phyloP scores from a whole-genome alignment of 2,113 vertebrate genomes.

The Sterna hirundo region DNA sequence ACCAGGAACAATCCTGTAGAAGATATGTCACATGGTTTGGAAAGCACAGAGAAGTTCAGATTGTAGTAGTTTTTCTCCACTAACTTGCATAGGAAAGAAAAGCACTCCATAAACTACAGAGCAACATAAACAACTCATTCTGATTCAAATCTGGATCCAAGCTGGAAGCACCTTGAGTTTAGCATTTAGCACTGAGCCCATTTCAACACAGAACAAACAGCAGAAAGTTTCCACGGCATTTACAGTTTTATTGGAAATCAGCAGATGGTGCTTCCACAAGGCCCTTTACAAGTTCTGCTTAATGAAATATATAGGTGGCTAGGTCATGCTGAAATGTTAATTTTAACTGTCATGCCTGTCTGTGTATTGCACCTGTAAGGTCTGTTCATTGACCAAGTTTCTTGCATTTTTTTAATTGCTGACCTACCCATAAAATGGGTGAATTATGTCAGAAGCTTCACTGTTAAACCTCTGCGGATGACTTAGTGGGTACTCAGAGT shows the following conservation, averaged over 20 bases:
- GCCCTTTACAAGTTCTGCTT: background rate
- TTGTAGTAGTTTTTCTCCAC: background rate
- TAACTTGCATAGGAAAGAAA: background rate
- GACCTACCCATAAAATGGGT: background rate
- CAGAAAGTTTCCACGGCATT: background rate
- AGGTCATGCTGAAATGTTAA: background rate
- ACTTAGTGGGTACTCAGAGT: background rate
- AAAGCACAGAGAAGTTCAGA: background rate
- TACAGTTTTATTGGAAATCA: background rate
- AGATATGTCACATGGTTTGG: background rate
- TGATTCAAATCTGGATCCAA: background rate
- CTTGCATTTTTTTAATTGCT: background rate
- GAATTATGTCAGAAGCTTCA: background rate
- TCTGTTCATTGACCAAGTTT: background rate
- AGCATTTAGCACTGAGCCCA: background rate
- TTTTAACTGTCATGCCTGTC: background rate
- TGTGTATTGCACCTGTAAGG: background rate
- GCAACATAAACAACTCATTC: background rate
- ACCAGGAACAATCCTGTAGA: background rate
- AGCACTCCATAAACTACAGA: background rate
- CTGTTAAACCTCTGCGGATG: background rate
- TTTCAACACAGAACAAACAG: background rate
- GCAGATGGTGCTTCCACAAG: background rate
- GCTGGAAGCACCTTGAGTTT: background rate
- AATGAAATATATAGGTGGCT: background rate